Percentiles rank a stretch among this genome's conserved stretches.
Conservation (phyloP, 1,140 invertebrate genomes). For the Bradynema listronoti region DNA sequence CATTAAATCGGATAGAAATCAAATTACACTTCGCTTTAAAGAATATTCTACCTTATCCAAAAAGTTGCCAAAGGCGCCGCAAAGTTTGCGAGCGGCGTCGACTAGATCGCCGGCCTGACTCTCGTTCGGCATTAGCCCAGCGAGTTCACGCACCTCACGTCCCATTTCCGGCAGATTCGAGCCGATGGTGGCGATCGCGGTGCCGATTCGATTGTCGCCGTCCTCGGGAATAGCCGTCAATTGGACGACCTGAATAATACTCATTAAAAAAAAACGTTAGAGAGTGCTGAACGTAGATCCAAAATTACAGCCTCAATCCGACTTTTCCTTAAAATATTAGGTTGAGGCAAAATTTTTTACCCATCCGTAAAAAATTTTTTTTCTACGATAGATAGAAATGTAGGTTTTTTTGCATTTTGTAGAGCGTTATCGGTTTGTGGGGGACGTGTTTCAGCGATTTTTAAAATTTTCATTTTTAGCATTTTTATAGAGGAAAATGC, state of each 20-base stretch:
- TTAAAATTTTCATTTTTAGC: too few relatives aligned
- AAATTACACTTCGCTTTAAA: slow-evolving; percentile 54
- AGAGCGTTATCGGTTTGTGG: too few relatives aligned
- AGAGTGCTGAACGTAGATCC: neutral
- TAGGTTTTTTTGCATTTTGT: too few relatives aligned
- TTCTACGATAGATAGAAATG: too few relatives aligned
- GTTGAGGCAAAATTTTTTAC: too few relatives aligned
- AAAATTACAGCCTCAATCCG: neutral
- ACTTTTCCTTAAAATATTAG: too few relatives aligned
- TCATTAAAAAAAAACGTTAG: neutral
- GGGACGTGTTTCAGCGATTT: too few relatives aligned
- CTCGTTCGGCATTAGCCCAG: slow-evolving; percentile 80
- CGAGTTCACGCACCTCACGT: slow-evolving; percentile 85
- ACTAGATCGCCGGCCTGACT: slow-evolving; percentile 76
- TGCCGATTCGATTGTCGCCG: slow-evolving; percentile 84
- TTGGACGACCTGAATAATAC: slow-evolving; percentile 69
- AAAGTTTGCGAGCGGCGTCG: slow-evolving; percentile 82
- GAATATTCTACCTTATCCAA: slow-evolving; percentile 69
- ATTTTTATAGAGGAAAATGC: too few relatives aligned
- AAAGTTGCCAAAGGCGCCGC: slow-evolving; percentile 85
- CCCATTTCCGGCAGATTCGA: slow-evolving; percentile 92
- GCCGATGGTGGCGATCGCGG: slow-evolving; percentile 91
- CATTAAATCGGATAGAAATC: slow-evolving; percentile 1
- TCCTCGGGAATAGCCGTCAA: slow-evolving; percentile 69
- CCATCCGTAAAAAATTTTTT: too few relatives aligned